Base-by-base conservation (phyloP, 2,888 invertebrate genomes). In the Agonopterix arenella region DNA sequence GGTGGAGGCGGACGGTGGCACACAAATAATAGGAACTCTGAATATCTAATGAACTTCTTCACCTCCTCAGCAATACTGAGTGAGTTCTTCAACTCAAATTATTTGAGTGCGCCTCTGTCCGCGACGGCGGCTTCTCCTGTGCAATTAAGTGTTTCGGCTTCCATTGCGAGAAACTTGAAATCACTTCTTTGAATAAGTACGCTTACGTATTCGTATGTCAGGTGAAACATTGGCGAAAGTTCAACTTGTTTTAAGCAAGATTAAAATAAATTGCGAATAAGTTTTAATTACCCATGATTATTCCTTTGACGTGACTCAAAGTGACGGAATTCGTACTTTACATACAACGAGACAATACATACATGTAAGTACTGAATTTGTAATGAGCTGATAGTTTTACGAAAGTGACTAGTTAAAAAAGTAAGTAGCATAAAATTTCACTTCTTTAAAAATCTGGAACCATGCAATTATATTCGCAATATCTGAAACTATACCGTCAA, bases 101-200 rank as follows among this genome's bases (percentile, higher is more conserved):
- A 75, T 75, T 70, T 60, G 66, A 71, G 67, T 64, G 68, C 58
- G 62, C 63, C 62, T 66, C 59, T 60, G 66, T 62, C 66, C 62
- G 60, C 57, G 58, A 56, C 55, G 62, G 36, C 50, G 60, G 64
- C 57, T 61, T 64, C 64, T 68, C 59, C 64, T 62, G 66, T 74
- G 76, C 73, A 79, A 80, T 80, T 78, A 76, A 73, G 68, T 77
- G 71, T 76, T 80, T 79, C 70, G 66, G 67, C 66, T 79, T 76
- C 74, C 73, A 78, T 71, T 72, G 65, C 61, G 65, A 66, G 69
- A 68, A 76, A 74, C 73, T 76, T 73, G 63, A 72, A 71, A 73
- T 69, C 65, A 67, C 64, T 73, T 72, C 61, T 66, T 68, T 69
- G 69, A 73, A 68, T 70, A 62, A 59, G 44, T 42, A 46, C 44